These are phyloP conservation scores for Brachypodius melanocephalos DNA, from an alignment of 2,113 vertebrate genomes.

Conservation along the genomic window DNA sequence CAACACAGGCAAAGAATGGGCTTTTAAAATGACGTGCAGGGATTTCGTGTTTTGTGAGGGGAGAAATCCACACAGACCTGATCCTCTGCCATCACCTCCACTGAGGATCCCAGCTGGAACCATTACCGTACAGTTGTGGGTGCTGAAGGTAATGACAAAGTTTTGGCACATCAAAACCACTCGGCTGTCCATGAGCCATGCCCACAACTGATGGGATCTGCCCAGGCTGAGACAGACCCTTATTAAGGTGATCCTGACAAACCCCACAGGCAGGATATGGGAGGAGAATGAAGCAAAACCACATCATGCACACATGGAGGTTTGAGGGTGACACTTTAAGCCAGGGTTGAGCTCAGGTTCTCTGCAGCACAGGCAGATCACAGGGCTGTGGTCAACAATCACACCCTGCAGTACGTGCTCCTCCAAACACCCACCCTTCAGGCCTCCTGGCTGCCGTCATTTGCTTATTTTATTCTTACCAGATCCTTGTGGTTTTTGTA, in stretches of 20 bases:
- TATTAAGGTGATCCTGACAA: background rate
- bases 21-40: background rate
- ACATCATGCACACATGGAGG: background rate
- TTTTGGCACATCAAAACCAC: background rate
- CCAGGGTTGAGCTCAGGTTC: background rate
- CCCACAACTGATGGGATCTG: fast-evolving
- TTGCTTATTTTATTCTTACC: background rate
- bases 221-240: background rate
- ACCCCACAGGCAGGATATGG: background rate
- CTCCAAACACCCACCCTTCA: background rate
- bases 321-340: background rate
- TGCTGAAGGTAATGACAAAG: background rate
- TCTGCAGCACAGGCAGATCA: background rate
- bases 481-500: background rate
- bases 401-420: fast-evolving
- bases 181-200: fast-evolving
- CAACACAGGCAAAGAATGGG: background rate
- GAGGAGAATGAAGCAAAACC: background rate
- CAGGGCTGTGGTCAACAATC: background rate
- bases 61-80: background rate
- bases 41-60: background rate
- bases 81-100: background rate
- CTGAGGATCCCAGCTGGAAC: background rate
- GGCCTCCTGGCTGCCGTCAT: background rate
- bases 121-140: background rate